Conservation (phyloP, 2,888 invertebrate genomes). For the Ophonus ardosiacus region DNA sequence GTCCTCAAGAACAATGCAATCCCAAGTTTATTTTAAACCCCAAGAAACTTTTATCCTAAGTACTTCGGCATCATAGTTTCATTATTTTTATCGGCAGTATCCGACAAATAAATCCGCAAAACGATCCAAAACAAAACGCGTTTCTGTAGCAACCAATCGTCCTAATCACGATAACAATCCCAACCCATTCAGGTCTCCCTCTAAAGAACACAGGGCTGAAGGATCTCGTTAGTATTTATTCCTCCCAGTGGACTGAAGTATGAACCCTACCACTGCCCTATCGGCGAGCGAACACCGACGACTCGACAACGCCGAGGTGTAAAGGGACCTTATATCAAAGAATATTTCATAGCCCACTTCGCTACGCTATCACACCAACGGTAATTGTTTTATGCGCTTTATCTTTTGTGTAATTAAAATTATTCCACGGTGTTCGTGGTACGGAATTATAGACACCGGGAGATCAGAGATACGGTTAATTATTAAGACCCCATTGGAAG, state of each 20-base stretch:
- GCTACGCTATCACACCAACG: slow-evolving; percentile 39
- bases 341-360: slow-evolving; percentile 50
- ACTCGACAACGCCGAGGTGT: slow-evolving; percentile 14
- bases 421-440: slow-evolving; percentile 49
- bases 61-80: slow-evolving; percentile 17
- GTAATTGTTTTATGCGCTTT: slow-evolving; percentile 61
- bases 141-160: slow-evolving; percentile 41
- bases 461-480: slow-evolving; percentile 40
- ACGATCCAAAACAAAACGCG: slow-evolving; percentile 37
- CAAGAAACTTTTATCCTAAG: slow-evolving; percentile 18
- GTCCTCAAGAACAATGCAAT: not conserved
- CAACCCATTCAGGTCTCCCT: slow-evolving; percentile 19
- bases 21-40: slow-evolving; percentile 10
- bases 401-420: slow-evolving; percentile 58
- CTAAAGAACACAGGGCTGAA: slow-evolving; percentile 71
- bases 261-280: slow-evolving; percentile 9
- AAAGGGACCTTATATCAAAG: slow-evolving; percentile 46
- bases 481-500: slow-evolving; percentile 31
- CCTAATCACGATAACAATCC: slow-evolving; percentile 55
- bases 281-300: not conserved
- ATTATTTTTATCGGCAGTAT: slow-evolving; percentile 40
- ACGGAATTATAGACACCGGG: slow-evolving; percentile 39
- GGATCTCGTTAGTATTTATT: slow-evolving; percentile 76
- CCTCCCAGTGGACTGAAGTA: slow-evolving; percentile 72
- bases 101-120: slow-evolving; percentile 40